Evolutionary conservation across 2,797 vertebrate genomes (phyloP), one percentile per base, ranked within the genome.

Genomic region (Picus viridis): DNA sequence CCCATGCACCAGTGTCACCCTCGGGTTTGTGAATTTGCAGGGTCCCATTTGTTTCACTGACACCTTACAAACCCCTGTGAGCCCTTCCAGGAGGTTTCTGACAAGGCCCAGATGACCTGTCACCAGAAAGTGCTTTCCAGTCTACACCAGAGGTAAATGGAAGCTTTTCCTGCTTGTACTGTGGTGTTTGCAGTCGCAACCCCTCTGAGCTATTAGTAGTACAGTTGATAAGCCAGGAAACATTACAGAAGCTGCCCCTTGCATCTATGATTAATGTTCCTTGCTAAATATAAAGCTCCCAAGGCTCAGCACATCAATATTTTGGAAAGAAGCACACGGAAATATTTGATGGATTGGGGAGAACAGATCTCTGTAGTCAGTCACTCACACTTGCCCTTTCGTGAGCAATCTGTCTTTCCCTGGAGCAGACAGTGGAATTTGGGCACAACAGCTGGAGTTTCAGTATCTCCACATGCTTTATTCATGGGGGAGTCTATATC

Each of bases 381-480:
- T 82, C 89, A 77, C 62, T 95, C 83, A 92, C 80, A 92, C 87
- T 95, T 93, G 91, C 86, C 85, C 91, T 95, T 96, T 93, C 88
- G 74, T 82, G 86, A 94, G 89, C 86, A 89, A 91, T 96, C 54
- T 79, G 68, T 96, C 91, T 96, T 95, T 84, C 80, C 57, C 29
- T 79, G 57, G n/a, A 76, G 64, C 80, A 94, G 87, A 65, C 85
- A 82, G 84, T 45, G 87, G 91, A 90, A 95, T 96, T 56, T 79
- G 90, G 91, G 89, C 81, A 84, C 92, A 96, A 72, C 95, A 96
- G 93, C 92, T 94, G 91, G 88, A 92, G 85, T 74, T 94, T 76
- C 80, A 95, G 64, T 86, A 82, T 94, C 88, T 74, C 51, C 0
- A 2, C 73, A 5, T 92, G 85, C 83, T 92, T 91, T 92, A 70